A percentile compares a stretch with the other conserved stretches of the same genome.
phyloP scores from a whole-genome alignment of 2,797 vertebrate genomes.

The Pygocentrus nattereri region DNA sequence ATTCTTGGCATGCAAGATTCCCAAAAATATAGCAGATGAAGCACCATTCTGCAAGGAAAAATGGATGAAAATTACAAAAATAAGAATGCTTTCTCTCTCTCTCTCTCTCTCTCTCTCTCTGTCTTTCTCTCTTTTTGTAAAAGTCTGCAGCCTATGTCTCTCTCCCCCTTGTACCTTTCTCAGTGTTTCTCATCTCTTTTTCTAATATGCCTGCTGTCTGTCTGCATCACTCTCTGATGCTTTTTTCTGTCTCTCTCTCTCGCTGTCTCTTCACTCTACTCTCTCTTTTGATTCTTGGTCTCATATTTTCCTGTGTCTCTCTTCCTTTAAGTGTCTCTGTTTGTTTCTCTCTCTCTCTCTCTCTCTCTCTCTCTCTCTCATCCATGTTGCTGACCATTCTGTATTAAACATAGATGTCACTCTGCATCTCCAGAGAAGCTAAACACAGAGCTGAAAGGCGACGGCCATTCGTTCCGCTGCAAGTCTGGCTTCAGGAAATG shows the following conservation, averaged over 20 bases:
- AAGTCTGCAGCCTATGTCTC: too few relatives aligned
- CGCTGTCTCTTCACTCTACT: background rate
- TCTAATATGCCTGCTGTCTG: background rate
- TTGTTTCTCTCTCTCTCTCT: background rate
- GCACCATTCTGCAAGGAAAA: too few relatives aligned
- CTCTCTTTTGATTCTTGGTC: background rate
- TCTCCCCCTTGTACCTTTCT: too few relatives aligned
- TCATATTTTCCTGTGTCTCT: background rate
- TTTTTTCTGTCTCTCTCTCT: background rate
- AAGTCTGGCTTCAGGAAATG: slow-evolving; percentile 28
- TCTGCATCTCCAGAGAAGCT: slow-evolving; percentile 33
- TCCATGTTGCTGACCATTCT: slow-evolving; percentile 29
- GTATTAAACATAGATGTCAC: slow-evolving; percentile 53
- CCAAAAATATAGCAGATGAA: too few relatives aligned
- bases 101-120: background rate
- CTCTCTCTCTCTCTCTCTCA: background rate
- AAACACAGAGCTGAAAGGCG: slow-evolving; percentile 21
- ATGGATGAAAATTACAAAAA: too few relatives aligned
- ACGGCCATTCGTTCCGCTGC: background rate
- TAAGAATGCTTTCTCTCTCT: background rate
- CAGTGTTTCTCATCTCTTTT: background rate
- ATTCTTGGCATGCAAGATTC: too few relatives aligned
- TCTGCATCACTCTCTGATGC: background rate
- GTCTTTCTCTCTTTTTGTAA: background rate
- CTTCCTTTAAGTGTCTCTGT: background rate